These are phyloP conservation scores for Acanthosoma haemorrhoidale DNA, from an alignment of 2,888 invertebrate genomes.

Conservation along the genomic window DNA sequence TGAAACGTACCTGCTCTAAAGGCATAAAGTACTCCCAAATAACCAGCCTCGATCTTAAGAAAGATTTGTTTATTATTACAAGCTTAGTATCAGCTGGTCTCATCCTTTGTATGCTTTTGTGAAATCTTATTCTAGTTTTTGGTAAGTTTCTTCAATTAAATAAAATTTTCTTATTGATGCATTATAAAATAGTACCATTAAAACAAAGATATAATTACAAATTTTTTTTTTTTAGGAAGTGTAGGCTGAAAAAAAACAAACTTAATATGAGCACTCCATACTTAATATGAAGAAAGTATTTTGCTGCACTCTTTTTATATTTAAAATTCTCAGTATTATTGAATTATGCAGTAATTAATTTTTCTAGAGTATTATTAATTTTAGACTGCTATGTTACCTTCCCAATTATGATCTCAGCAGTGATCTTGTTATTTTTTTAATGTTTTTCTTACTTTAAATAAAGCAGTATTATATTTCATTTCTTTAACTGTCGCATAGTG, in stretches of 20 bases:
- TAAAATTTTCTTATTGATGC: neutral
- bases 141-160: neutral
- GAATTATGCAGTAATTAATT: neutral
- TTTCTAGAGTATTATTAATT: neutral
- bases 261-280: neutral
- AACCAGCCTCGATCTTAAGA: constrained; percentile 25
- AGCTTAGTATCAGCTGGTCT: constrained; percentile 34
- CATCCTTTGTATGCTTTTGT: constrained; percentile 34
- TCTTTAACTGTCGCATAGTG: too few species aligned
- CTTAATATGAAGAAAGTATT: too few species aligned
- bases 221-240: neutral
- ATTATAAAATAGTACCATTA: neutral
- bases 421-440: too few species aligned
- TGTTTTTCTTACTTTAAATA: too few species aligned
- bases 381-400: neutral
- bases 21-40: neutral
- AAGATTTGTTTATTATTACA: constrained; percentile 34
- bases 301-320: neutral
- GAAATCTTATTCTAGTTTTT: constrained; percentile 2
- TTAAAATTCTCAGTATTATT: neutral
- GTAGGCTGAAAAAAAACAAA: neutral
- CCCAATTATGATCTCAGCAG: too few species aligned
- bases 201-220: neutral
- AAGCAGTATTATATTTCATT: too few species aligned
- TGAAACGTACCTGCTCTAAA: constrained; percentile 43